Percentiles rank a stretch among this genome's conserved stretches.
Evolutionary conservation across 2,888 invertebrate genomes (phyloP).

Genomic region (Tuta absoluta): DNA sequence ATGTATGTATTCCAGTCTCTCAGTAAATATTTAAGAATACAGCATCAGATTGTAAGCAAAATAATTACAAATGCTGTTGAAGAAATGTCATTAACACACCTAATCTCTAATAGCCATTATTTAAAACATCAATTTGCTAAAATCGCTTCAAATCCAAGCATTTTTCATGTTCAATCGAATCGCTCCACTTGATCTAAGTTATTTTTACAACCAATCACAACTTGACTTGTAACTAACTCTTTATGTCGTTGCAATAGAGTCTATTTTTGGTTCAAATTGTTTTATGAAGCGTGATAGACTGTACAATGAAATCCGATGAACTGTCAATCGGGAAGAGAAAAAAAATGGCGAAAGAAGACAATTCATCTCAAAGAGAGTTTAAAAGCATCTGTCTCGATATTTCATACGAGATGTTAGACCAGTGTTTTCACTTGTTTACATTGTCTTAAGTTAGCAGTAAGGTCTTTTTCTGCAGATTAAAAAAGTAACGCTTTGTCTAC

Average conservation of each 20-base stretch:
- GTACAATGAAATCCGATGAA: constrained; percentile 27
- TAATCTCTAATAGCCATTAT: constrained; percentile 10
- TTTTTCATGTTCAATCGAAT: constrained; percentile 5
- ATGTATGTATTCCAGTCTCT: no score
- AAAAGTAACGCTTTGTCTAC: no score
- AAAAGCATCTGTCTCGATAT: constrained; percentile 4
- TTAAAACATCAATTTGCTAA: constrained; percentile 17
- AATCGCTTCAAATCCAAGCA: not conserved
- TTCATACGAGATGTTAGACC: not conserved
- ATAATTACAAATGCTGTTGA: constrained; percentile 1
- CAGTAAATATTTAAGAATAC: no score
- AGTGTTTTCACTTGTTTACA: constrained; percentile 13
- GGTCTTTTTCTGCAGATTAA: no score
- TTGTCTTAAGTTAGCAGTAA: not conserved
- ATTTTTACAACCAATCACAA: not conserved
- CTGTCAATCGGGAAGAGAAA: constrained; percentile 49
- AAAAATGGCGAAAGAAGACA: constrained; percentile 34
- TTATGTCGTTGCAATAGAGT: constrained; percentile 9
- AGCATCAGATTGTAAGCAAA: not conserved
- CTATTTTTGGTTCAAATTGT: not conserved
- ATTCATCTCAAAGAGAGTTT: constrained; percentile 4
- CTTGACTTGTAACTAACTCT: not conserved
- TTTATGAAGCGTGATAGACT: not conserved
- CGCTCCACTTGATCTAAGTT: constrained; percentile 1
- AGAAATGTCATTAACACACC: not conserved